phyloP scores from a whole-genome alignment of 2,113 vertebrate species.

The Psittacus erithacus region DNA sequence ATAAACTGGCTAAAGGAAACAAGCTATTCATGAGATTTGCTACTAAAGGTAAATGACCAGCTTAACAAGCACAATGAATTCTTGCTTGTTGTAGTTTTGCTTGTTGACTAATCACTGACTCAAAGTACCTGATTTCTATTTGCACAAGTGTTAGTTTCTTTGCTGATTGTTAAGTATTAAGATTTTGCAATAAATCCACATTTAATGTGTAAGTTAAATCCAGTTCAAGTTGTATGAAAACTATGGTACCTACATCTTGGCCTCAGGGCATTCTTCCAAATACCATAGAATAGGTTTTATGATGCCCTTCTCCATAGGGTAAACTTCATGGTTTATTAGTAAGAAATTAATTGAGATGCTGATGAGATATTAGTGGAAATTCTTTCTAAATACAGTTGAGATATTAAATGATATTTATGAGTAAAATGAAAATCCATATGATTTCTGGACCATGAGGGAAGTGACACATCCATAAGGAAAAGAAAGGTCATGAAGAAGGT shows the following conservation, averaged over 20 bases:
- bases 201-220: not conserved
- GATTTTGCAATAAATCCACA: not conserved
- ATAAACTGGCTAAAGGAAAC: constrained; percentile 92
- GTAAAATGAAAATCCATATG: not conserved
- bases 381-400: not conserved
- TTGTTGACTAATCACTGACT: not conserved
- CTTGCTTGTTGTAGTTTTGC: not conserved
- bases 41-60: constrained; percentile 84
- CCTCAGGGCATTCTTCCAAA: not conserved
- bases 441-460: not conserved
- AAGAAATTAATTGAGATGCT: not conserved
- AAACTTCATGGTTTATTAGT: not conserved
- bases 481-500: not conserved
- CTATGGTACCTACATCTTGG: not conserved
- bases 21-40: constrained; percentile 92
- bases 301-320: not conserved
- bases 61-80: not conserved
- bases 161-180: not conserved
- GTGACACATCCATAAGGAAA: not conserved
- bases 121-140: not conserved
- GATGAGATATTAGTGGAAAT: not conserved
- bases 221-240: not conserved
- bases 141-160: not conserved
- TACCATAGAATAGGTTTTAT: not conserved
- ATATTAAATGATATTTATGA: not conserved